Evolutionary conservation across 1,140 invertebrate genomes (phyloP).

Genomic region (Ceratina japonica): DNA sequence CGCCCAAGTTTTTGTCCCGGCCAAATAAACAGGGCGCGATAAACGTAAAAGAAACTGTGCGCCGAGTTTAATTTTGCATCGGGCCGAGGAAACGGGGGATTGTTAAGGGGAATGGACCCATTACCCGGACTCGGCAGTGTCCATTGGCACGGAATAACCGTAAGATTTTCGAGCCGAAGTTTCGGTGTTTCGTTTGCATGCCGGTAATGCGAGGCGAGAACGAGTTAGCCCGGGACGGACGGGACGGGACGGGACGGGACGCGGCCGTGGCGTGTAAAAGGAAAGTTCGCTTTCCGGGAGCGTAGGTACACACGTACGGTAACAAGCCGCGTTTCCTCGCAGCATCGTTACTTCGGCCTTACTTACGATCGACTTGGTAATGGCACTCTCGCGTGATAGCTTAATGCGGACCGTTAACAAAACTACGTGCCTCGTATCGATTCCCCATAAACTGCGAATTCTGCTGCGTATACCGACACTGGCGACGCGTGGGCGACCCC

Average conservation of each 20-base stretch:
- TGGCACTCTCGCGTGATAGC: conserved; percentile 71
- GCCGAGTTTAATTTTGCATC: conserved; percentile 4
- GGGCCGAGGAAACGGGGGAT: neutral
- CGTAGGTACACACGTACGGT: conserved; percentile 3
- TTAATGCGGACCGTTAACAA: conserved; percentile 73
- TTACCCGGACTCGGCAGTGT: conserved; percentile 7
- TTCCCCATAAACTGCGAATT: conserved; percentile 72
- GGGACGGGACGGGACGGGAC: conserved; percentile 6
- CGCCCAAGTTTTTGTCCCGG: neutral
- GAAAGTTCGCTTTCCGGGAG: conserved; percentile 25
- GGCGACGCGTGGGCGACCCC: conserved; percentile 29
- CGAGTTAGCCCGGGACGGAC: neutral
- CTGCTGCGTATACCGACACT: conserved; percentile 36
- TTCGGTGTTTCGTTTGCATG: conserved; percentile 32
- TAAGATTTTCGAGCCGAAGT: conserved; percentile 37
- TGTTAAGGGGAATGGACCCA: conserved; percentile 29
- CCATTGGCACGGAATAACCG: conserved; percentile 27
- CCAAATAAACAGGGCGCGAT: neutral
- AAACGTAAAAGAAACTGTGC: neutral
- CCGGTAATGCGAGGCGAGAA: conserved; percentile 8
- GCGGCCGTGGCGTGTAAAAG: conserved; percentile 23
- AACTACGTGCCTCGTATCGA: conserved; percentile 71
- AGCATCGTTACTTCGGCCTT: conserved; percentile 55
- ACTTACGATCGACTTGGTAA: conserved; percentile 69
- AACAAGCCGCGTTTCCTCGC: conserved; percentile 39